Conservation (phyloP, 2,888 invertebrate genomes). For the Drosophila niveifrons region DNA sequence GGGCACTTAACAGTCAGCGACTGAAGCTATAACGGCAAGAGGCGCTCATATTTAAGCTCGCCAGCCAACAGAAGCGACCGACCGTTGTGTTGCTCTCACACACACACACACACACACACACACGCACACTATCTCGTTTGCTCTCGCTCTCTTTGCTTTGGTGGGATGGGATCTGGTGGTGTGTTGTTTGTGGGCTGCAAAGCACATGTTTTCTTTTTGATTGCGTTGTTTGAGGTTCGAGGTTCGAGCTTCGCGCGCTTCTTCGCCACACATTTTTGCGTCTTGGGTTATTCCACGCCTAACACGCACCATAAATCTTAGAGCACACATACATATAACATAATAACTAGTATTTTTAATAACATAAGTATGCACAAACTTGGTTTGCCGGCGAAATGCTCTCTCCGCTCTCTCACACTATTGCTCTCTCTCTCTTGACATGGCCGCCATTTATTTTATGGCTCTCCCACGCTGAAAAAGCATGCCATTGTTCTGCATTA, state of each 20-base stretch:
- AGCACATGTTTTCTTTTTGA: slow-evolving; percentile 73
- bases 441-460: slow-evolving; percentile 30
- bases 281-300: slow-evolving; percentile 68
- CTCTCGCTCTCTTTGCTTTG: slow-evolving; percentile 19
- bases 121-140: slow-evolving; percentile 8
- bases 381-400: slow-evolving; percentile 63
- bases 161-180: neutral
- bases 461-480: slow-evolving; percentile 28
- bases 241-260: slow-evolving; percentile 28
- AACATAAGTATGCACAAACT: slow-evolving; percentile 15
- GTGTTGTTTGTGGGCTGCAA: slow-evolving; percentile 7
- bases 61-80: slow-evolving; percentile 12
- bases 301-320: slow-evolving; percentile 70
- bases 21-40: slow-evolving; percentile 61
- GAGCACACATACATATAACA: slow-evolving; percentile 3
- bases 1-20: slow-evolving; percentile 66
- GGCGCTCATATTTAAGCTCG: slow-evolving; percentile 78
- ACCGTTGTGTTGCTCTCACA: slow-evolving; percentile 4
- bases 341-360: neutral
- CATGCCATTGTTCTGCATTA: slow-evolving; percentile 68
- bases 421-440: neutral
- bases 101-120: neutral
- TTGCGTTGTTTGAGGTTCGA: slow-evolving; percentile 45
- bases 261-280: slow-evolving; percentile 57
- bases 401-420: slow-evolving; percentile 31